Evolutionary conservation across 2,888 invertebrate species (phyloP).

Genomic region (Microchrysa polita): DNA sequence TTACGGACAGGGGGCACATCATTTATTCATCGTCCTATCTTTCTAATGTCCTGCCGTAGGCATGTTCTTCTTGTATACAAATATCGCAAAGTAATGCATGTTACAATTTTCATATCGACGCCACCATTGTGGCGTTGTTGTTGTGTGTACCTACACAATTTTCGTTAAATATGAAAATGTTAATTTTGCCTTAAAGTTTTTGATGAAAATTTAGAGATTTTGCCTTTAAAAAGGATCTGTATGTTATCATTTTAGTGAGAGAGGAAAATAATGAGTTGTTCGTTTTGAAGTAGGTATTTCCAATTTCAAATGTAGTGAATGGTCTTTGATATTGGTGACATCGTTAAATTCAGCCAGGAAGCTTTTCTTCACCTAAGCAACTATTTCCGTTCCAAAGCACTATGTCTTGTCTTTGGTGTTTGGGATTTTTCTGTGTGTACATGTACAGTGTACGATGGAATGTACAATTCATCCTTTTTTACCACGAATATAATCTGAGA

Average conservation of each 20-base stretch:
- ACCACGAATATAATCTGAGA: too few relatives aligned
- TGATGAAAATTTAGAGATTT: background rate
- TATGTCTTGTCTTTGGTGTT: constrained; percentile 18
- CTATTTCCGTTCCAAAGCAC: constrained; percentile 48
- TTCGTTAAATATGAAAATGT: background rate
- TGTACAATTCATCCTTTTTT: too few relatives aligned
- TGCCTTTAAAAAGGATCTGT: background rate
- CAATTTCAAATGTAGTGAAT: background rate
- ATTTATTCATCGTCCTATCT: constrained; percentile 49
- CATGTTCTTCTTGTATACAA: background rate
- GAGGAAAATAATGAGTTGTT: constrained; percentile 14
- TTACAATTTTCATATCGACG: background rate
- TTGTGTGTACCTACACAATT: too few relatives aligned
- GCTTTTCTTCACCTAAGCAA: constrained; percentile 47
- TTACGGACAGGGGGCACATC: constrained; percentile 45
- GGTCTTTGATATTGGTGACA: constrained; percentile 8
- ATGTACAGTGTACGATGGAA: too few relatives aligned
- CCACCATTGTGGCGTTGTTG: too few relatives aligned
- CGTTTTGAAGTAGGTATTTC: constrained; percentile 2
- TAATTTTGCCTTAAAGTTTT: background rate
- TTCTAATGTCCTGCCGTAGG: constrained; percentile 42
- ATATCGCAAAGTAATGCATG: background rate
- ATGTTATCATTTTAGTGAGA: background rate
- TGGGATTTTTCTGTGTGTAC: too few relatives aligned
- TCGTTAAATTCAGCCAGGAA: constrained; percentile 44